phyloP scores from a whole-genome alignment of 1,140 invertebrate species.

The Brachionus sp. region DNA sequence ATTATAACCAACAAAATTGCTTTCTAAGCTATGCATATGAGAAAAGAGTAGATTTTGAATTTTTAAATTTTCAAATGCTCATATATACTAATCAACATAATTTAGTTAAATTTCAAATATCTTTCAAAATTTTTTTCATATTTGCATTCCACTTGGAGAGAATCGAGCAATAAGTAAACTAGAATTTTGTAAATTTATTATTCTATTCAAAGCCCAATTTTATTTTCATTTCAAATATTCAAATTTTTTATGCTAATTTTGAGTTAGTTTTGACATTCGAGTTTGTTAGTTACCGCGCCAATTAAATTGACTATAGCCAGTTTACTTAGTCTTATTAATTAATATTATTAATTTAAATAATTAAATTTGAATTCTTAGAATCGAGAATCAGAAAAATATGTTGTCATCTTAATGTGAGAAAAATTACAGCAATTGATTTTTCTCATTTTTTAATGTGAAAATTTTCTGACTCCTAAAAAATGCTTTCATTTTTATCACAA shows the following conservation, averaged over 20 bases:
- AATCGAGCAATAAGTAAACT: neutral
- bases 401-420: no score
- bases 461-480: no score
- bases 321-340: neutral
- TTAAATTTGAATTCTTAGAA: no score
- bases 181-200: neutral
- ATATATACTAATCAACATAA: constrained; percentile 28
- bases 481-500: no score
- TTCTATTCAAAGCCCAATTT: neutral
- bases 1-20: constrained; percentile 3
- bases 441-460: no score
- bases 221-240: neutral
- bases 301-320: neutral
- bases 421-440: no score
- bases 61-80: neutral
- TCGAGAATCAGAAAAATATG: no score
- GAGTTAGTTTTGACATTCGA: constrained; percentile 6
- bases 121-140: neutral
- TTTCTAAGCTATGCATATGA: neutral
- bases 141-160: neutral
- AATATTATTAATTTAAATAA: no score
- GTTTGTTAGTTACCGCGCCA: neutral
- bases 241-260: constrained; percentile 25
- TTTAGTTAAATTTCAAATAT: neutral
- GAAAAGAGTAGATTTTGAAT: constrained; percentile 1